Conservation (phyloP, 2,113 vertebrate species). For the Psammodynastes pulverulentus region DNA sequence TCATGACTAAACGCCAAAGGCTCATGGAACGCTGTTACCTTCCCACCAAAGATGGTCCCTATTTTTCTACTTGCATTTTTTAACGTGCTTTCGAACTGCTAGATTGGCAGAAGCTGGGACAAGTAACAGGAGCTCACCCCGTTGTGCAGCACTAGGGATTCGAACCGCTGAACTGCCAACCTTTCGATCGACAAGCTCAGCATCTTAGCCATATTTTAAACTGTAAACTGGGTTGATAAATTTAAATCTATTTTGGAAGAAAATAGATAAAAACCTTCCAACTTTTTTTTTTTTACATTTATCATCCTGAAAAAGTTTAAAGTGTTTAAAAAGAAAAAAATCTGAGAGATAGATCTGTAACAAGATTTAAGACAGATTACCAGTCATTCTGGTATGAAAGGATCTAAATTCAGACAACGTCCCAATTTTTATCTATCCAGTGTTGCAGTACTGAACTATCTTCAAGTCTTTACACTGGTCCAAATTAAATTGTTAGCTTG, state of each 20-base stretch:
- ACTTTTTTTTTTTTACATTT: background rate
- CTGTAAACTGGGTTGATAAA: background rate
- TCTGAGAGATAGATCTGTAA: background rate
- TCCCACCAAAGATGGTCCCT: no score
- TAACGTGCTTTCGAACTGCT: no score
- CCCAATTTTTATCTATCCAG: background rate
- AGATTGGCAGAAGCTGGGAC: no score
- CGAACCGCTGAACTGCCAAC: no score
- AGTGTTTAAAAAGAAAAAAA: background rate
- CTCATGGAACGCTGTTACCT: no score
- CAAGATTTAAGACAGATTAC: background rate
- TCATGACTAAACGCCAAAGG: no score
- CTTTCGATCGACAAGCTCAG: no score
- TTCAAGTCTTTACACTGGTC: background rate
- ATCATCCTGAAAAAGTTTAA: background rate
- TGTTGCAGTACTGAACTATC: background rate
- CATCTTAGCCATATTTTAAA: background rate
- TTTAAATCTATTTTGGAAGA: background rate
- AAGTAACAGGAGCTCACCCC: no score
- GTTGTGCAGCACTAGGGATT: no score
- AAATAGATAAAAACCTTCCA: background rate
- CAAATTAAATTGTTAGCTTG: background rate
- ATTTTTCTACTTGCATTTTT: no score
- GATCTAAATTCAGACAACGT: background rate
- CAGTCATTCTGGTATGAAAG: background rate